phyloP scores from a whole-genome alignment of 2,888 invertebrate species.

The Cantharis nigra region DNA sequence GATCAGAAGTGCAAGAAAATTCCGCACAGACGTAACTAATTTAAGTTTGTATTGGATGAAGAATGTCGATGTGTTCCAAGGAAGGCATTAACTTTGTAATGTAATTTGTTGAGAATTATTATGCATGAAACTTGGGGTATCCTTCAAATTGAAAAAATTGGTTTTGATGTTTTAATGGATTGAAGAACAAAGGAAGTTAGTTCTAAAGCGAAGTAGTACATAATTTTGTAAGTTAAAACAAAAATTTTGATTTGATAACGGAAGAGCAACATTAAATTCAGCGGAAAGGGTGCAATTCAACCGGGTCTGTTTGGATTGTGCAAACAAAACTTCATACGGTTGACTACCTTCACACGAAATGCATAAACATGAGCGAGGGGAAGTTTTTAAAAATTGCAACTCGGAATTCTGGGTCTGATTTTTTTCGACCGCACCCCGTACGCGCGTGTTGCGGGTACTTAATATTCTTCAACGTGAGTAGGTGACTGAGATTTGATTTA shows the following conservation, averaged over 20 bases:
- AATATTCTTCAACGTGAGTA: constrained; percentile 46
- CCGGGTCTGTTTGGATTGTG: neutral
- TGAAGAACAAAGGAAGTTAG: neutral
- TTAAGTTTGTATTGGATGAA: neutral
- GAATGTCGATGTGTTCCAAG: neutral
- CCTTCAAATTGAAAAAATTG: neutral
- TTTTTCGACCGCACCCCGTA: neutral
- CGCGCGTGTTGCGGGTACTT: constrained; percentile 24
- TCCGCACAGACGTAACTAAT: neutral
- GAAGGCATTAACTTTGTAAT: neutral
- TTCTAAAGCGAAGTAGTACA: neutral
- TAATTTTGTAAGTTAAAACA: neutral
- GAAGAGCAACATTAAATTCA: neutral
- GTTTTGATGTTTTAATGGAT: neutral
- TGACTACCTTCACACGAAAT: neutral
- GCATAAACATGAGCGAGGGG: neutral
- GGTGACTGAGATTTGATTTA: constrained; percentile 52
- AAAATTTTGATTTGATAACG: neutral
- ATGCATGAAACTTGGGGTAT: neutral
- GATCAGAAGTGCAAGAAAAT: too few relatives aligned
- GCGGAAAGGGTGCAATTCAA: neutral
- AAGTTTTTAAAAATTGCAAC: neutral
- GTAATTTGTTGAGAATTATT: neutral
- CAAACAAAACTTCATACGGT: neutral
- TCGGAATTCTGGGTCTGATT: neutral